Conservation (phyloP, 2,113 vertebrate genomes). For the Steatornis caripensis region DNA sequence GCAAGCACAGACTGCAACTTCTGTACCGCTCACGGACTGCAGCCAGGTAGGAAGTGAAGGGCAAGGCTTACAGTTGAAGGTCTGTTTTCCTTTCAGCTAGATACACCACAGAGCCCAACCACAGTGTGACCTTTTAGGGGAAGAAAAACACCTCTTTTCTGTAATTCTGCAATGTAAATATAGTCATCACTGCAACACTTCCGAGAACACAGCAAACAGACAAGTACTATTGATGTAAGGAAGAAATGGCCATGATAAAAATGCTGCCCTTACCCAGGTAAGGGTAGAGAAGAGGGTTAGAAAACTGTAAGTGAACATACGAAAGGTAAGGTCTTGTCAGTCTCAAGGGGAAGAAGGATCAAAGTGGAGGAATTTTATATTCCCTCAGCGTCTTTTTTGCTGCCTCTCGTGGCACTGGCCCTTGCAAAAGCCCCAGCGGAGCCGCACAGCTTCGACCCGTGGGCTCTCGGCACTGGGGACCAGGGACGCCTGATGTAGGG, state of each 20-base stretch:
- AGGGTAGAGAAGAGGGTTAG: constrained; percentile 35
- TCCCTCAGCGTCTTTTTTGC: not conserved
- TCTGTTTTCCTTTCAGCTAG: constrained; percentile 57
- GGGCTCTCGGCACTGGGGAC: not conserved
- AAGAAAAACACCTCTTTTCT: constrained; percentile 65
- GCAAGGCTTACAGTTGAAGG: constrained; percentile 53
- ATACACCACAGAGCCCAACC: constrained; percentile 61
- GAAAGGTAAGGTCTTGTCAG: not conserved
- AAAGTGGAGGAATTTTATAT: not conserved
- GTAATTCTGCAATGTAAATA: constrained; percentile 67
- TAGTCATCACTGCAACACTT: constrained; percentile 62
- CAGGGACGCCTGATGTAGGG: not conserved
- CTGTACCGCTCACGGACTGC: constrained; percentile 2
- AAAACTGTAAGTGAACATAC: constrained; percentile 4
- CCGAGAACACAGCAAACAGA: constrained; percentile 61
- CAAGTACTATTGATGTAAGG: constrained; percentile 42
- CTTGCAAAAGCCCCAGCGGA: not conserved
- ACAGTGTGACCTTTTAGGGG: constrained; percentile 65
- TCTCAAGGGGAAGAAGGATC: not conserved
- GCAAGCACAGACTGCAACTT: constrained; percentile 64
- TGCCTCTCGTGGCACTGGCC: not conserved
- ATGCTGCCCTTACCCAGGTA: constrained; percentile 34
- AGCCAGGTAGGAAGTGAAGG: constrained; percentile 25
- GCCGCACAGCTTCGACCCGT: not conserved
- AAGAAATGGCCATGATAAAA: constrained; percentile 48